A percentile compares a stretch with the other conserved stretches of the same genome.
Conservation (phyloP, 1,140 invertebrate species). For the Sminthurides bifidus region DNA sequence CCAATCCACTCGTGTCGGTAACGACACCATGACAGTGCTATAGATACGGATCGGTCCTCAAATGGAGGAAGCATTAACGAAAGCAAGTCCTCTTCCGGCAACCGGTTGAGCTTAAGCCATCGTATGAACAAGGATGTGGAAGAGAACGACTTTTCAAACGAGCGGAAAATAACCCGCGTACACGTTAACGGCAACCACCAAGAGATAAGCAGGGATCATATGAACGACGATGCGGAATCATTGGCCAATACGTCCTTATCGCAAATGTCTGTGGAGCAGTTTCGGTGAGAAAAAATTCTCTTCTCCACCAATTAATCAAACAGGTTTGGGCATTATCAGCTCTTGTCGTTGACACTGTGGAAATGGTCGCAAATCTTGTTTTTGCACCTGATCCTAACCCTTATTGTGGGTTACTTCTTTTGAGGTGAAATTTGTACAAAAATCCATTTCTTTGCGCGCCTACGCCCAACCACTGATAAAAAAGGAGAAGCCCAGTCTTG, state of each 20-base stretch:
- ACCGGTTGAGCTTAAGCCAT: neutral
- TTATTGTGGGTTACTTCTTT: too few species aligned
- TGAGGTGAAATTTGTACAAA: too few species aligned
- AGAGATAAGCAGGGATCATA: constrained; percentile 8
- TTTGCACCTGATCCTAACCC: too few species aligned
- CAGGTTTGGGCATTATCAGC: too few species aligned
- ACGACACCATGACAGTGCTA: constrained; percentile 29
- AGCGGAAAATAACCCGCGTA: neutral
- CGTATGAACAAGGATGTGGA: constrained; percentile 7
- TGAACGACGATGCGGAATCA: constrained; percentile 42
- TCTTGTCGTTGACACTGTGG: too few species aligned
- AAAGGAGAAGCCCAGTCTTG: too few species aligned
- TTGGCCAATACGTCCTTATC: constrained; percentile 43
- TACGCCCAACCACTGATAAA: too few species aligned
- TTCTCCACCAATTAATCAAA: too few species aligned
- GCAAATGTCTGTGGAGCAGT: constrained; percentile 64
- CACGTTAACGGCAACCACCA: neutral
- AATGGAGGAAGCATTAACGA: constrained; percentile 15
- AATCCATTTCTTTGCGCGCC: too few species aligned
- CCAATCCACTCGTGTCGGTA: constrained; percentile 28
- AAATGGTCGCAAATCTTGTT: too few species aligned
- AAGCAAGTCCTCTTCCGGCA: constrained; percentile 11
- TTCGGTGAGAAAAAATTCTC: constrained; percentile 50
- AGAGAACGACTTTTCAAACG: constrained; percentile 9
- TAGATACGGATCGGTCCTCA: constrained; percentile 30